These are phyloP conservation scores for Anabacerthia variegaticeps DNA, from an alignment of 2,797 vertebrate genomes.

Conservation along the genomic window DNA sequence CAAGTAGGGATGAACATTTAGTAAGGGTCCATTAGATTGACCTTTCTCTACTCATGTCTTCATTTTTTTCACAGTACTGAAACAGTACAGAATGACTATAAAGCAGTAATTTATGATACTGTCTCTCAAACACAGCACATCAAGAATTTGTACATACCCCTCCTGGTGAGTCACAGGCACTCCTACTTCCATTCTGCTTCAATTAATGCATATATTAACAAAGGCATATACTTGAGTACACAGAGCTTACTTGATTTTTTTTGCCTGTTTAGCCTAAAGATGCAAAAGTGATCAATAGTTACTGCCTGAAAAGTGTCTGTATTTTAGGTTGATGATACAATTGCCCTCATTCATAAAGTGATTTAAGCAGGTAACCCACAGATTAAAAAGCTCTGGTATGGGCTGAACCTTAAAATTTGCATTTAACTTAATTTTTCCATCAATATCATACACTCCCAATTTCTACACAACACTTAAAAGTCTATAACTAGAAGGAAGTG, in stretches of 20 bases:
- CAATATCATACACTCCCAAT: constrained; percentile 12
- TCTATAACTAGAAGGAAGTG: not conserved
- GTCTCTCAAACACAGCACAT: not conserved
- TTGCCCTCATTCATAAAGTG: constrained; percentile 45
- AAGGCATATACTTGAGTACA: constrained; percentile 5
- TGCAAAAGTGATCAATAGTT: constrained; percentile 65
- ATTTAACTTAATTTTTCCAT: constrained; percentile 61
- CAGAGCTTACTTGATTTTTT: constrained; percentile 47
- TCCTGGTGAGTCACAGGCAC: not conserved
- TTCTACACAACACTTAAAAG: not conserved
- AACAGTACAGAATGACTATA: not conserved
- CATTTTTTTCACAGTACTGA: not conserved
- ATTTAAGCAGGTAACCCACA: constrained; percentile 54
- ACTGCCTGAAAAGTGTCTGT: constrained; percentile 7
- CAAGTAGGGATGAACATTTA: not conserved
- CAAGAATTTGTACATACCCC: not conserved
- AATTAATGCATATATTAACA: constrained; percentile 51
- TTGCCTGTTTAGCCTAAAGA: constrained; percentile 50
- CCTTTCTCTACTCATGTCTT: not conserved
- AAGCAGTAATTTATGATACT: not conserved
- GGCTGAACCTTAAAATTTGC: constrained; percentile 49
- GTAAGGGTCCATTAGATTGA: not conserved
- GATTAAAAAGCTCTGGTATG: constrained; percentile 61
- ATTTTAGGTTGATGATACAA: constrained; percentile 50
- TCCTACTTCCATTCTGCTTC: constrained; percentile 16